Evolutionary conservation across 2,113 vertebrate genomes (phyloP).

Genomic region (Atlantisia rogersi): DNA sequence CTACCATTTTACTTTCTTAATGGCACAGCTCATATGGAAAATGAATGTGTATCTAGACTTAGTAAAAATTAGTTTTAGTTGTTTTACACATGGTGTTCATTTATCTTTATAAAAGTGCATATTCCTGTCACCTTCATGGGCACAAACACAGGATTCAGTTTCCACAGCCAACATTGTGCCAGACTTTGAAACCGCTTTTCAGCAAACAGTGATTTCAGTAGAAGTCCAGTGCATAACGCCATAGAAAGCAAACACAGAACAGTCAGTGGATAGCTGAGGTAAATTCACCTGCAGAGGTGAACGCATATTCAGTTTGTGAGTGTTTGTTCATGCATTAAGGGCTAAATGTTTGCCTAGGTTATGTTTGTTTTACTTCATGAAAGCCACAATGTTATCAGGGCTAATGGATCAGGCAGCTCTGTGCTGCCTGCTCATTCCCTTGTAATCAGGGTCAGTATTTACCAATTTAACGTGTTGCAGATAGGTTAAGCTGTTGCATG

Average conservation of each 20-base stretch:
- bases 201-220: background rate
- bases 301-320: background rate
- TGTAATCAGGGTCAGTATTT: constrained; percentile 4
- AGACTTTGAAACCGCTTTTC: background rate
- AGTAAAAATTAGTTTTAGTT: background rate
- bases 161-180: background rate
- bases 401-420: background rate
- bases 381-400: background rate
- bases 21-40: background rate
- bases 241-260: background rate
- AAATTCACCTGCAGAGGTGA: background rate
- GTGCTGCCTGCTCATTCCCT: background rate
- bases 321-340: background rate
- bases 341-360: background rate
- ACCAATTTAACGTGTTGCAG: background rate
- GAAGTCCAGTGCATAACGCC: background rate
- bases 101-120: background rate
- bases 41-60: background rate
- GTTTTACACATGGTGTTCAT: background rate
- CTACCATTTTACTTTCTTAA: background rate
- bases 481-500: background rate
- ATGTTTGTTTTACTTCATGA: background rate
- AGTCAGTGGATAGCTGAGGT: background rate
- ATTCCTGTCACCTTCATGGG: background rate
- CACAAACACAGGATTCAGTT: background rate